Evolutionary conservation across 2,797 vertebrate species (phyloP).

Genomic region (Silurus aristotelis): DNA sequence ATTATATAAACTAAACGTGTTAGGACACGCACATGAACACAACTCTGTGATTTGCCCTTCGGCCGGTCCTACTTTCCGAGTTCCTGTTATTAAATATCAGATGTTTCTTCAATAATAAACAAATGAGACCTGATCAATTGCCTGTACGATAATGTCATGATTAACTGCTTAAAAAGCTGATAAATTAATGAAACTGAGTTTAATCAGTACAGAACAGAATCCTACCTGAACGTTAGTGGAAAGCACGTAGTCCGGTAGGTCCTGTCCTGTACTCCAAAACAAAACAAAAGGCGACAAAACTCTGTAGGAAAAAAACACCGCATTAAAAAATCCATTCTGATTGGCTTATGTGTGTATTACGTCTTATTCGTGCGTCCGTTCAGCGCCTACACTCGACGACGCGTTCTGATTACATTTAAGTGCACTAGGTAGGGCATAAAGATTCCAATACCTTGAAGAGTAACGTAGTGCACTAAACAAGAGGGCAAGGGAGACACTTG

Average conservation of each 20-base stretch:
- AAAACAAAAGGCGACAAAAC: neutral
- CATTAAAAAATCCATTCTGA: neutral
- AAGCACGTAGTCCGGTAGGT: neutral
- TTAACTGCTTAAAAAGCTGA: neutral
- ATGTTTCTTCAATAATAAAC: neutral
- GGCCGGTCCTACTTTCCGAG: neutral
- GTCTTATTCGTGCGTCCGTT: neutral
- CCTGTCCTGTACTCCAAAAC: neutral
- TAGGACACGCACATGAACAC: neutral
- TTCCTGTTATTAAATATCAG: neutral
- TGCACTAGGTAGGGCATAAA: neutral
- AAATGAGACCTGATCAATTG: neutral
- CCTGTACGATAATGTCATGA: neutral
- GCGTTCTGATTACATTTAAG: neutral
- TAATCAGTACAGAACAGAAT: neutral
- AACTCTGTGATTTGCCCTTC: neutral
- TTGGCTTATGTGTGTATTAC: neutral
- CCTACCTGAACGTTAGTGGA: neutral
- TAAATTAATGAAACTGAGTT: too few species aligned
- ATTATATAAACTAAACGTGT: neutral
- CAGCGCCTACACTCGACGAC: neutral
- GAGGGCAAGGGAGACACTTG: neutral
- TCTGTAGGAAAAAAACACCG: neutral
- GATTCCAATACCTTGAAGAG: neutral
- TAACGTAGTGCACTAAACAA: neutral